These are phyloP conservation scores for Bibio marci DNA, from an alignment of 2,888 invertebrate species.

Conservation along the genomic window DNA sequence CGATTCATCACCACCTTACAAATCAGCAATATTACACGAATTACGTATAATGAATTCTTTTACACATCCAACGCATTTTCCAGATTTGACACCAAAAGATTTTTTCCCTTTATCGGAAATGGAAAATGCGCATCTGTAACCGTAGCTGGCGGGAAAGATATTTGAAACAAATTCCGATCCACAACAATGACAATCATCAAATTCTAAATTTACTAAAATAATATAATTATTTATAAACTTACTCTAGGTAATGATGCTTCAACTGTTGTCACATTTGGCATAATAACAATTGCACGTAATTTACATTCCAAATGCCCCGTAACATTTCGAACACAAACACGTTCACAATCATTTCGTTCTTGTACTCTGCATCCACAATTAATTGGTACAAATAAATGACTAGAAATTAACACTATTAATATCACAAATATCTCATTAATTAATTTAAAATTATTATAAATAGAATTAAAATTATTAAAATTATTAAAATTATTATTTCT, in stretches of 20 bases:
- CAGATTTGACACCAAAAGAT: too few relatives aligned
- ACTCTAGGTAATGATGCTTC: conserved; percentile 37
- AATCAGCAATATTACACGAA: too few relatives aligned
- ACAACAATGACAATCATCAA: not conserved
- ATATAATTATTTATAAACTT: conserved; percentile 6
- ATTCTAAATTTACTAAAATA: not conserved
- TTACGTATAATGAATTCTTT: too few relatives aligned
- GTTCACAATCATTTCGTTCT: conserved; percentile 10
- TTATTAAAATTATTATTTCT: too few relatives aligned
- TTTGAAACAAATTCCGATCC: not conserved
- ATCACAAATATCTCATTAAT: not conserved
- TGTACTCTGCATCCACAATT: conserved; percentile 11
- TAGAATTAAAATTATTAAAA: too few relatives aligned
- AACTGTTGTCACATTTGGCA: conserved; percentile 39
- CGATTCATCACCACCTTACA: too few relatives aligned
- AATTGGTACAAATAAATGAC: not conserved
- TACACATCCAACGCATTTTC: too few relatives aligned
- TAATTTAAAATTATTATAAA: too few relatives aligned
- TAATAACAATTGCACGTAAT: conserved; percentile 44
- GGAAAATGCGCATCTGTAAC: too few relatives aligned
- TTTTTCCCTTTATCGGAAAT: too few relatives aligned
- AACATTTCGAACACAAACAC: conserved; percentile 9
- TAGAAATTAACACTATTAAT: not conserved
- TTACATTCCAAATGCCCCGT: conserved; percentile 29
- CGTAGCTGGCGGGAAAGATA: too few relatives aligned